Evolutionary conservation across 2,113 vertebrate species (phyloP).

Genomic region (Panurus biarmicus): DNA sequence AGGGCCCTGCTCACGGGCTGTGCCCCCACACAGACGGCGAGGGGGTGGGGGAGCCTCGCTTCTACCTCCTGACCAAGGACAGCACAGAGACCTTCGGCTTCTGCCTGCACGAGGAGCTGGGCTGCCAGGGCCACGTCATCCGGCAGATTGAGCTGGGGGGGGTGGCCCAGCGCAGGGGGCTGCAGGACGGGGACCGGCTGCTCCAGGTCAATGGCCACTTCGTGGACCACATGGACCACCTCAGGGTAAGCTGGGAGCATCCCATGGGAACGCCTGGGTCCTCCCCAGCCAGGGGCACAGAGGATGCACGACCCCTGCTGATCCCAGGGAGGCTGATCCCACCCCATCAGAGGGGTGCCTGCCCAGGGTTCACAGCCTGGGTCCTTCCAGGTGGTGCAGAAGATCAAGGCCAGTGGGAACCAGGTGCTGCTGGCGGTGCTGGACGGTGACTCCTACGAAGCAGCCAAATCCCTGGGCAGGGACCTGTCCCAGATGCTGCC

Average conservation of each 20-base stretch:
- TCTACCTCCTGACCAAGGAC: conserved; percentile 80
- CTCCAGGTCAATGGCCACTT: conserved; percentile 81
- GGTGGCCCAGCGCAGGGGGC: conserved; percentile 75
- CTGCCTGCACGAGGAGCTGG: conserved; percentile 68
- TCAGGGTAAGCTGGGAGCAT: conserved; percentile 64
- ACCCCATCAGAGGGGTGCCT: neutral
- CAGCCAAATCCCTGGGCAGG: conserved; percentile 40
- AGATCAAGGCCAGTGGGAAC: conserved; percentile 78
- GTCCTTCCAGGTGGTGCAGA: conserved; percentile 75
- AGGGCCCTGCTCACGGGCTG: neutral
- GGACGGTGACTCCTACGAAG: conserved; percentile 59
- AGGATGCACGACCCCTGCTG: fast-evolving
- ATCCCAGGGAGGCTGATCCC: neutral
- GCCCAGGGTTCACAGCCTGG: neutral
- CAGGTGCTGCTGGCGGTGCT: conserved; percentile 79
- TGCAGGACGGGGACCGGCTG: conserved; percentile 81
- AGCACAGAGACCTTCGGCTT: conserved; percentile 76
- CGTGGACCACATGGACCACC: conserved; percentile 72
- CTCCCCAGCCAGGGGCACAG: neutral
- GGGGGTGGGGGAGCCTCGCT: conserved; percentile 52
- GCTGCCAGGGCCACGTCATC: conserved; percentile 73
- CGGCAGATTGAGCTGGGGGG: conserved; percentile 69
- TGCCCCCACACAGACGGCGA: neutral
- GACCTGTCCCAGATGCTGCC: conserved; percentile 53
- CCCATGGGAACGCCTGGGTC: fast-evolving